Percentiles rank a stretch among this genome's conserved stretches.
These are phyloP conservation scores for Athalia cordata DNA, from an alignment of 2,888 invertebrate species.

Conservation along the genomic window DNA sequence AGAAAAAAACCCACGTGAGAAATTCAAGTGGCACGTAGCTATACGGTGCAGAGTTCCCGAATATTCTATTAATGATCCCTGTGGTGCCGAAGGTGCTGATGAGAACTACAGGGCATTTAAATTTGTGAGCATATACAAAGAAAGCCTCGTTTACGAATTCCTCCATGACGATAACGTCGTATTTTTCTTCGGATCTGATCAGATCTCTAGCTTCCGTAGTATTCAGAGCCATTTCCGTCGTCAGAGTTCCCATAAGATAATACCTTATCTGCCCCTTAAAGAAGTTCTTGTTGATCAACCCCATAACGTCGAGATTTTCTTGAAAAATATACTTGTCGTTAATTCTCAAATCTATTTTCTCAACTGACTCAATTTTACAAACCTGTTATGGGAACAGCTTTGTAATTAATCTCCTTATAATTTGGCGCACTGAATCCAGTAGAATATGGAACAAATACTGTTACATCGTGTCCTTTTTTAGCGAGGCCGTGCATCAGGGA, in stretches of 20 bases:
- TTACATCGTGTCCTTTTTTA: conserved; percentile 73
- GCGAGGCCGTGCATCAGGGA: conserved; percentile 63
- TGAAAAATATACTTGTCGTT: not conserved
- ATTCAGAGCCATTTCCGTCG: conserved; percentile 67
- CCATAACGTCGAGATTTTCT: conserved; percentile 29
- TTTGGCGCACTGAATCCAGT: conserved; percentile 71
- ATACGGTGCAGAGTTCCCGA: conserved; percentile 74
- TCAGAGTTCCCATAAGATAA: conserved; percentile 65
- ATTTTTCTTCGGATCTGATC: conserved; percentile 65
- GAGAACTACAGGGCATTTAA: conserved; percentile 69
- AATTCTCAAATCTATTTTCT: too few relatives aligned
- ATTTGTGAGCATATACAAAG: conserved; percentile 70
- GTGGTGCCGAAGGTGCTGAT: conserved; percentile 73
- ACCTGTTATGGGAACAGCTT: not conserved
- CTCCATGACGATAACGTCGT: conserved; percentile 73
- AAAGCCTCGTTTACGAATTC: conserved; percentile 75
- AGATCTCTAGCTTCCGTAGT: conserved; percentile 51
- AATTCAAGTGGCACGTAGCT: conserved; percentile 75
- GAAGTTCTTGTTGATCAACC: not conserved
- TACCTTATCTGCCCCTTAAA: conserved; percentile 45
- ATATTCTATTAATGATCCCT: conserved; percentile 73
- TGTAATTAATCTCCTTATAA: conserved; percentile 68
- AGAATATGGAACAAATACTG: conserved; percentile 62
- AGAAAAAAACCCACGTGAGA: conserved; percentile 52
- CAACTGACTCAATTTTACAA: not conserved